Evolutionary conservation across 2,113 vertebrate genomes (phyloP), one percentile per base, ranked within the genome.

Genomic region (Hydrolagus affinis): DNA sequence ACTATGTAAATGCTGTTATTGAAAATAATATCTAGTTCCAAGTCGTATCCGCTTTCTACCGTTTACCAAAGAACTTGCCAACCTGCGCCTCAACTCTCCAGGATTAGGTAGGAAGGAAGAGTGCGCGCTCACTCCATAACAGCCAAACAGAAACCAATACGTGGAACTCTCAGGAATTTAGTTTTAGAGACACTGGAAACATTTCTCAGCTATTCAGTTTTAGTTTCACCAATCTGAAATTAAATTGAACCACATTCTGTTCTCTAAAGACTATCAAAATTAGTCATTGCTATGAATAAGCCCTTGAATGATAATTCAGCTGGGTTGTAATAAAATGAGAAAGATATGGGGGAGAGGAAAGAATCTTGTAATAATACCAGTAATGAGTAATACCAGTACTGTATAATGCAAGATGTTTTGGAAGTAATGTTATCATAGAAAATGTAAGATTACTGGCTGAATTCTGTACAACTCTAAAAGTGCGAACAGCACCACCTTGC

Each of bases 331-430:
- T 44, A 77, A 59, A 19, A 56, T 66, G 60, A 4, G 21, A 11
- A 66, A 30, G 62, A 62, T 30, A 32, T 30, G 23, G 62, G 2
- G 25, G 66, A 83, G 15, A 83, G 62, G 2, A 17, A 83, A 83
- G 15, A 83, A 83, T 30, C 25, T 28, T 11, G 8, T 32, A 80
- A n/a, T n/a, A n/a, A n/a, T n/a, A n/a, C n/a, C n/a, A n/a, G n/a
- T n/a, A n/a, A n/a, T n/a, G n/a, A n/a, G n/a, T n/a, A n/a, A 80
- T 62, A 74, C 28, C 76, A 80, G 17, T 62, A 80, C 60, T 64
- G 12, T 25, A n/a, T n/a, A 80, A 83, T 44, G 66, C 78, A 83
- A 21, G 44, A 44, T 44, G 44, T 44, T 1, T 83, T 32, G 17
- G 28, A 83, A 30, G 60, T 19, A 83, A 66, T 21, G 17, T 11